A percentile compares a stretch with the other conserved stretches of the same genome.
Evolutionary conservation across 2,113 vertebrate species (phyloP).

Genomic region (Porphyrio hochstetteri): DNA sequence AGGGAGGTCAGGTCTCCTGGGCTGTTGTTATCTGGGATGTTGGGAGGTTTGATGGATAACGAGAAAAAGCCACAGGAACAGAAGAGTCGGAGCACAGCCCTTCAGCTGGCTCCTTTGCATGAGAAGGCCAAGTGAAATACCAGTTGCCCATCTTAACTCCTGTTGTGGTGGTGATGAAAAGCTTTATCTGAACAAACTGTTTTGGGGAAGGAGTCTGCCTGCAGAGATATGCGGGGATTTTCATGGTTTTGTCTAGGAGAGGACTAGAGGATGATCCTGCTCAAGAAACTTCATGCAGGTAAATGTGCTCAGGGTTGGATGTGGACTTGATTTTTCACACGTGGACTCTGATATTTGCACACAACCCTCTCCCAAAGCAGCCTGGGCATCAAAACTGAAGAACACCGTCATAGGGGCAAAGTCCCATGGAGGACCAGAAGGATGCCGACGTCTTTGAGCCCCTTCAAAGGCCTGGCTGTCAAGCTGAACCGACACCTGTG

Average conservation of each 20-base stretch:
- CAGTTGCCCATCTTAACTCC: not conserved
- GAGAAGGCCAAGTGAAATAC: not conserved
- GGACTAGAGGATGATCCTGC: not conserved
- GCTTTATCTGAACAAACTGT: not conserved
- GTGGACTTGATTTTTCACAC: not conserved
- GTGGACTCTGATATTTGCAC: not conserved
- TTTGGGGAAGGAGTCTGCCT: not conserved
- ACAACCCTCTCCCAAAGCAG: not conserved
- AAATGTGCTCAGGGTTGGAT: not conserved
- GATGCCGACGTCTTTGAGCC: not conserved
- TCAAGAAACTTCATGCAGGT: not conserved
- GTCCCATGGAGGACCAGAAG: not conserved
- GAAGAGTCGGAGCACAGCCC: not conserved
- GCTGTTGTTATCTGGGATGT: not conserved
- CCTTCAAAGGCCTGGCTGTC: not conserved
- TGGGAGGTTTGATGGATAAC: not conserved
- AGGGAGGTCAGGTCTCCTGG: not conserved
- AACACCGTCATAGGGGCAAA: rapidly evolving
- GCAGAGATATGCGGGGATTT: not conserved
- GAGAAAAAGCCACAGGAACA: not conserved
- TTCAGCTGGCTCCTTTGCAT: not conserved
- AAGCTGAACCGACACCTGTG: rapidly evolving
- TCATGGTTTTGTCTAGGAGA: not conserved
- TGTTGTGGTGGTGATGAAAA: not conserved
- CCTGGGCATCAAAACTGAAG: not conserved